Base-by-base conservation (phyloP, 2,113 vertebrate genomes). In the Hippocampus mohnikei region DNA sequence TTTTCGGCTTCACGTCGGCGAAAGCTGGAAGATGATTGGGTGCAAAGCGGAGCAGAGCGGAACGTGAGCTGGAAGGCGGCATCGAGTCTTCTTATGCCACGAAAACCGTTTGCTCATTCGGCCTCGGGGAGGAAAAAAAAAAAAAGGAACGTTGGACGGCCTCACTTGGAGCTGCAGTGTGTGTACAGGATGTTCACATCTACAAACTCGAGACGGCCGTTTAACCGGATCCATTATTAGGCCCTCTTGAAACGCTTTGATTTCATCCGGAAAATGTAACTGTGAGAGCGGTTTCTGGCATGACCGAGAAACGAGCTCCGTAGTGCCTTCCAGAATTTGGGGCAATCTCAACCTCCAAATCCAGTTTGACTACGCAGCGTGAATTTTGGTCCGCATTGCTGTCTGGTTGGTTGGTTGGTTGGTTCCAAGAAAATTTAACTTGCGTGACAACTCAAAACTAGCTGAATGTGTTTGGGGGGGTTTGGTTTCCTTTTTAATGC, bases 1-100 rank as follows among this genome's bases (percentile, higher is more conserved):
- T 83, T 88, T 87, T 87, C 81, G 7, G 63, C 59, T 83, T 84
- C 70, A 70, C 74, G 72, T 72, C 52, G 75, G 74, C 68, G 55
- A 80, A 60, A 80, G 48, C 59, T 40, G 68, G 69, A 69, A 69
- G 44, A 53, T 41, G 74, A 78, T 67, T 20, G 52, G 72, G 66
- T 50, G 55, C 62, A 64, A 64, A 68, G 69, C 58, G 74, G 72
- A 59, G 72, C 53, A 37, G 62, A 67, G 15, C 63, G 67, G 33
- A 69, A 73, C 75, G 55, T 25, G 58, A 60, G 66, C 55, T 55
- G 67, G 46, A 11, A 66, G 53, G 63, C n/a, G 5, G 21, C 74
- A 72, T 78, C 48, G 78, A 74, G 79, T 65, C 27, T 44, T 42
- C 21, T 41, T 8, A 20, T 33, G 20, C 21, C 61, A 13, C 42